phyloP scores from a whole-genome alignment of 2,797 vertebrate species.

The Pampus argenteus region DNA sequence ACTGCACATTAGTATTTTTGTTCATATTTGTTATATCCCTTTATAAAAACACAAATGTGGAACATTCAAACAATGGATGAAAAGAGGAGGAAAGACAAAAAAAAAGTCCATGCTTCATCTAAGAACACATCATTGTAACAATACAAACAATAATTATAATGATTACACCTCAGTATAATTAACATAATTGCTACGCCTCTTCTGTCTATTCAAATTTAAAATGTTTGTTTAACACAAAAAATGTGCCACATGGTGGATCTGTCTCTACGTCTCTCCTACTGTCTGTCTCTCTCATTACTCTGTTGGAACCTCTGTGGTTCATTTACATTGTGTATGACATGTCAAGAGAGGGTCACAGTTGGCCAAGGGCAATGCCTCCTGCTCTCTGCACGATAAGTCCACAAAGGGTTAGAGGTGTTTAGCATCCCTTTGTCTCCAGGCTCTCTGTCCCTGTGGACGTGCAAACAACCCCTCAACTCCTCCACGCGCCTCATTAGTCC shows the following conservation, averaged over 20 bases:
- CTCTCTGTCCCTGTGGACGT: slow-evolving; percentile 49
- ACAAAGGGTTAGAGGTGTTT: slow-evolving; percentile 61
- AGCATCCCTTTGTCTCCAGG: slow-evolving; percentile 70
- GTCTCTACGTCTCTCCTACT: neutral
- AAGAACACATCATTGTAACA: slow-evolving; percentile 6
- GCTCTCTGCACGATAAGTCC: slow-evolving; percentile 32
- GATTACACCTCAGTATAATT: slow-evolving; percentile 32
- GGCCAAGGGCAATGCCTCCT: slow-evolving; percentile 61
- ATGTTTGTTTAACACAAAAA: slow-evolving; percentile 7
- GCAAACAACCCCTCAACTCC: slow-evolving; percentile 26
- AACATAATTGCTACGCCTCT: slow-evolving; percentile 11
- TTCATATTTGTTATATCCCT: neutral
- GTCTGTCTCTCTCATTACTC: slow-evolving; percentile 18
- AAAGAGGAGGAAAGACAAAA: neutral
- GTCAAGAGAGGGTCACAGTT: slow-evolving; percentile 50
- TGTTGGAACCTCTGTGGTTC: slow-evolving; percentile 27
- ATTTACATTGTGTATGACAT: slow-evolving; percentile 51
- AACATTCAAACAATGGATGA: slow-evolving; percentile 5
- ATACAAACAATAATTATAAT: slow-evolving; percentile 13
- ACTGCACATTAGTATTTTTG: neutral
- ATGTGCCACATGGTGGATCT: neutral
- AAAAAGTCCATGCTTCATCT: neutral
- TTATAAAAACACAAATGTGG: neutral
- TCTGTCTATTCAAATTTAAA: slow-evolving; percentile 12
- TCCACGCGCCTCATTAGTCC: slow-evolving; percentile 62